Base-by-base conservation (phyloP, 2,888 invertebrate species). In the Chrysotoxum bicinctum region DNA sequence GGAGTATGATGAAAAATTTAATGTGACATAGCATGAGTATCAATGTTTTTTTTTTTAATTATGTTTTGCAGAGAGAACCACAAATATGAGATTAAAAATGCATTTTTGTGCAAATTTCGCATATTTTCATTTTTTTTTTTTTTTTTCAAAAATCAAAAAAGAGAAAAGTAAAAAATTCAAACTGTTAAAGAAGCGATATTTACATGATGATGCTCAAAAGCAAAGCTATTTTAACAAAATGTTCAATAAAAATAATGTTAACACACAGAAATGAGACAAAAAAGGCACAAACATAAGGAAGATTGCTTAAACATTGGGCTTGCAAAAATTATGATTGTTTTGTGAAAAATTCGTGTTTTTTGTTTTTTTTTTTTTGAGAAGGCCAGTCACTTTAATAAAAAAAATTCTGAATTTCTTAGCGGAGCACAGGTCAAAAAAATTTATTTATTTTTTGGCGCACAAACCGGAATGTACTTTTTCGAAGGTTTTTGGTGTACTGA, bases 151-250 rank as follows among this genome's bases (percentile, higher is more conserved):
- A 85, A 73, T 77, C 76, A 85, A 85, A 85, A 81, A 77, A 87
- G 72, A 74, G 54, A 64, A 56, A 75, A 74, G 48, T 54, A 56
- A 75, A 78, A 83, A 83, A 80, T 80, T 70, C 56, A 52, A 45
- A 76, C 56, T 43, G 87, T 87, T 87, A 87, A 76, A 78, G 58
- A 87, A 87, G 87, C 87, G 73, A 70, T 80, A 76, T 78, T 73
- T 74, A 75, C 75, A 80, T 70, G 66, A 64, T 64, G 58, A 50
- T 50, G 73, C 76, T 77, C 68, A 73, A 69, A 75, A 60, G 85
- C 77, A 54, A 77, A 83, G 74, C 83, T 83, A 74, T 58, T 21
- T 73, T 54, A 74, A 50, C 70, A 66, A 35, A 14, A 16, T 26
- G 37, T 16, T 73, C 12, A 16, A 32, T 14, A 14, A 19, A 37